Conservation (phyloP, 2,797 vertebrate genomes). For the Dromococcyx pavoninus region DNA sequence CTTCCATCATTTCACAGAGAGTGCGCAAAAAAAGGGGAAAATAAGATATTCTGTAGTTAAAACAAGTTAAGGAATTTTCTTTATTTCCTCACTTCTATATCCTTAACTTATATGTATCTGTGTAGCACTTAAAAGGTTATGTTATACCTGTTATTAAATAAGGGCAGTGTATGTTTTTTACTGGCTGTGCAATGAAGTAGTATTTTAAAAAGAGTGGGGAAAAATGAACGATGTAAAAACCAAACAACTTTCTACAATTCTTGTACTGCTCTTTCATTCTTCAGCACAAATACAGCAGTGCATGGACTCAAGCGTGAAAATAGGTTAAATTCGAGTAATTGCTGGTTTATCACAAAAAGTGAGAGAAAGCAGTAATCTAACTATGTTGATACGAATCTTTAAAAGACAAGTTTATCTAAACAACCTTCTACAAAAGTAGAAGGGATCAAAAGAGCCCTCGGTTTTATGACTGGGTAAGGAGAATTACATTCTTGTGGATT, state of each 20-base stretch:
- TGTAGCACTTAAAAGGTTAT: not conserved
- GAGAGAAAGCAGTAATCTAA: conserved; percentile 20
- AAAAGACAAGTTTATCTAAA: conserved; percentile 14
- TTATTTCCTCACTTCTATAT: not conserved
- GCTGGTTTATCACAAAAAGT: not conserved
- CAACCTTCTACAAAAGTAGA: not conserved
- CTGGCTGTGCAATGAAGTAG: not conserved
- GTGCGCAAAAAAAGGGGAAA: not conserved
- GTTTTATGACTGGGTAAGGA: conserved; percentile 15
- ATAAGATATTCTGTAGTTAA: not conserved
- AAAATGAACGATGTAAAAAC: not conserved
- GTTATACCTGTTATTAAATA: not conserved
- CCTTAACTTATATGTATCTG: not conserved
- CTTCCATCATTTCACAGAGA: not conserved
- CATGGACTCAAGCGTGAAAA: not conserved
- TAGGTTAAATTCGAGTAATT: not conserved
- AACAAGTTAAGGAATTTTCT: not conserved
- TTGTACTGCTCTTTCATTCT: not conserved
- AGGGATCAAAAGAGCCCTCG: conserved; percentile 23
- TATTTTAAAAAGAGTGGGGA: not conserved
- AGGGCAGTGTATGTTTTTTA: not conserved
- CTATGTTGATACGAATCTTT: conserved; percentile 3
- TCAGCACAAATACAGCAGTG: not conserved
- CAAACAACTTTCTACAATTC: not conserved
- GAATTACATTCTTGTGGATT: conserved; percentile 29